Evolutionary conservation across 2,113 vertebrate species (phyloP).

Genomic region (Otolemur garnettii): DNA sequence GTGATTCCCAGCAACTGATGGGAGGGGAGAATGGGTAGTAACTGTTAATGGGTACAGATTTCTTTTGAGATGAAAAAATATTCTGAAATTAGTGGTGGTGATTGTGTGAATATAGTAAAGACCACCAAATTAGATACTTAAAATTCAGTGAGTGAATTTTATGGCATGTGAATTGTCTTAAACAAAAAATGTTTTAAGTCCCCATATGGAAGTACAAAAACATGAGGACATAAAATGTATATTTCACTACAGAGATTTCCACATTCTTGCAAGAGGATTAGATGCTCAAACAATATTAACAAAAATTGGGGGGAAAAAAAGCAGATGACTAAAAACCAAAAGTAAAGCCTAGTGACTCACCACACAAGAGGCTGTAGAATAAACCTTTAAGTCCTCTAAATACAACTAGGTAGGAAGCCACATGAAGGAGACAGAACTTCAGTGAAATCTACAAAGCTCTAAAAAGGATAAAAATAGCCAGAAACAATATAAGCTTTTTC

Average conservation of each 20-base stretch:
- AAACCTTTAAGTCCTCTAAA: constrained; percentile 34
- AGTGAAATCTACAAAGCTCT: not conserved
- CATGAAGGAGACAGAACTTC: constrained; percentile 17
- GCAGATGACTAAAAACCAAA: constrained; percentile 1
- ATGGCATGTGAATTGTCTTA: not conserved
- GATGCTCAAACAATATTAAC: constrained; percentile 9
- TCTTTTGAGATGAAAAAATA: not conserved
- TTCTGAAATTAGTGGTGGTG: not conserved
- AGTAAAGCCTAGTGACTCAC: constrained; percentile 43
- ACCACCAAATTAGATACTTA: not conserved
- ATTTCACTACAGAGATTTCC: not conserved
- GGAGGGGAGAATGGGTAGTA: not conserved
- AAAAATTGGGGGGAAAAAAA: not conserved
- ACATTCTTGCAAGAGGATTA: constrained; percentile 28
- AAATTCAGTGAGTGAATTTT: not conserved
- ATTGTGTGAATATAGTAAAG: not conserved
- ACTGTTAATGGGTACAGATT: not conserved
- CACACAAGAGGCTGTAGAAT: not conserved
- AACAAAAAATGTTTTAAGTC: not conserved
- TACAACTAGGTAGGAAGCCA: constrained; percentile 41
- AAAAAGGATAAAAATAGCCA: not conserved
- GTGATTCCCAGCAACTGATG: not conserved
- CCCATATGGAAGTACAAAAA: not conserved
- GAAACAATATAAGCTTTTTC: constrained; percentile 26
- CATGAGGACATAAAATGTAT: not conserved